Conservation (phyloP, 1,140 invertebrate species). For the Acromyrmex charruanus region DNA sequence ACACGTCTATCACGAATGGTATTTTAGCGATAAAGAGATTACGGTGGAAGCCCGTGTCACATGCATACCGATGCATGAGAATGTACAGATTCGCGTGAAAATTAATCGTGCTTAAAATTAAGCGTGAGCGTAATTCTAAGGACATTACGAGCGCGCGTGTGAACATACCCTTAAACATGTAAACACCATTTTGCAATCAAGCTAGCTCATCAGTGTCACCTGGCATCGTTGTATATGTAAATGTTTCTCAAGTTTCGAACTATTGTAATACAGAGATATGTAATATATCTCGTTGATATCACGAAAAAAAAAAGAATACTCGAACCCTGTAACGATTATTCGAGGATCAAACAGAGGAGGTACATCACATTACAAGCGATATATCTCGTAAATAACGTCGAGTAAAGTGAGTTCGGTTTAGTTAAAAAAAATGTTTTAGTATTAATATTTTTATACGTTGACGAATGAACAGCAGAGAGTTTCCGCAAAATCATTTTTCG, state of each 20-base stretch:
- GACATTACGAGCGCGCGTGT: slow-evolving; percentile 74
- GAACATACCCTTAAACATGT: slow-evolving; percentile 77
- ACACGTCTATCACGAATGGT: slow-evolving; percentile 1
- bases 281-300: slow-evolving; percentile 59
- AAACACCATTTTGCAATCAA: slow-evolving; percentile 76
- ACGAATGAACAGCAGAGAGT: slow-evolving; percentile 49
- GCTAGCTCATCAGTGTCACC: slow-evolving; percentile 75
- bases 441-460: slow-evolving; percentile 70
- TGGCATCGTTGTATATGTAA: slow-evolving; percentile 66
- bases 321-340: slow-evolving; percentile 20
- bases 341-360: slow-evolving; percentile 4
- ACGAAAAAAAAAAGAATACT: slow-evolving; percentile 60
- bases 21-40: slow-evolving; percentile 43
- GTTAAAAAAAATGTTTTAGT: slow-evolving; percentile 60
- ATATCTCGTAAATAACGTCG: slow-evolving; percentile 38
- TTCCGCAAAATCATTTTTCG: slow-evolving; percentile 53
- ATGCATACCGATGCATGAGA: not conserved
- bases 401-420: slow-evolving; percentile 56
- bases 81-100: slow-evolving; percentile 14
- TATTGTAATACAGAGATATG: slow-evolving; percentile 45
- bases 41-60: not conserved
- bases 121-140: slow-evolving; percentile 28
- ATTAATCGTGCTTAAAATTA: not conserved
- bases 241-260: slow-evolving; percentile 55
- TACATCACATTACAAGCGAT: slow-evolving; percentile 25